phyloP scores from a whole-genome alignment of 2,888 invertebrate species.

The Monoplex corrugatus region DNA sequence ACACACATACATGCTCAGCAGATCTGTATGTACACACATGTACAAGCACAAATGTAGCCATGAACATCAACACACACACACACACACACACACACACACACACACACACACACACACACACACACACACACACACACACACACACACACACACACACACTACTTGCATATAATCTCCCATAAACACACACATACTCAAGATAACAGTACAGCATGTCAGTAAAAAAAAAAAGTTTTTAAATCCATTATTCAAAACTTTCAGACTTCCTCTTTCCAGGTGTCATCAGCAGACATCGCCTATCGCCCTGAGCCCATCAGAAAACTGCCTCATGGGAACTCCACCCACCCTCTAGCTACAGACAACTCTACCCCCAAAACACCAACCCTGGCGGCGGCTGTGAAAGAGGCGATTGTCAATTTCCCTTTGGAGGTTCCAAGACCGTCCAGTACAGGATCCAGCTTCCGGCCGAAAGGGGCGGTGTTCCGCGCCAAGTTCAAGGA shows the following conservation, averaged over 20 bases:
- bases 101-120: too few species aligned
- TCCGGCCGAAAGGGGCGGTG: slow-evolving; percentile 94
- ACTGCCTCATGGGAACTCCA: slow-evolving; percentile 71
- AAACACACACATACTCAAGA: too few species aligned
- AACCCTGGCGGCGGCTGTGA: slow-evolving; percentile 43
- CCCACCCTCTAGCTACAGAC: background rate
- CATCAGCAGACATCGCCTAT: slow-evolving; percentile 87
- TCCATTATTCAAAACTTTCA: too few species aligned
- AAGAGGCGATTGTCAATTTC: slow-evolving; percentile 58
- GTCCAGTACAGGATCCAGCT: slow-evolving; percentile 83
- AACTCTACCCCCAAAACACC: slow-evolving; percentile 40
- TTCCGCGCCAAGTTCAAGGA: slow-evolving; percentile 87
- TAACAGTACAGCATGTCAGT: too few species aligned
- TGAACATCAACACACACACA: background rate
- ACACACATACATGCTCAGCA: too few species aligned
- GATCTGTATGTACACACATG: too few species aligned
- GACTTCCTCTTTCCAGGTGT: slow-evolving; percentile 27
- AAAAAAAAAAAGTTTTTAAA: too few species aligned
- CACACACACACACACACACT: too few species aligned
- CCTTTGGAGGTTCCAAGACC: slow-evolving; percentile 72
- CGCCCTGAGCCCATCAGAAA: slow-evolving; percentile 94
- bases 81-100: background rate
- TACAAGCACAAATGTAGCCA: background rate
- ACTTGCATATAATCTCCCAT: too few species aligned
- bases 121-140: too few species aligned